phyloP scores from a whole-genome alignment of 2,888 invertebrate genomes.

The Aradus depressus region DNA sequence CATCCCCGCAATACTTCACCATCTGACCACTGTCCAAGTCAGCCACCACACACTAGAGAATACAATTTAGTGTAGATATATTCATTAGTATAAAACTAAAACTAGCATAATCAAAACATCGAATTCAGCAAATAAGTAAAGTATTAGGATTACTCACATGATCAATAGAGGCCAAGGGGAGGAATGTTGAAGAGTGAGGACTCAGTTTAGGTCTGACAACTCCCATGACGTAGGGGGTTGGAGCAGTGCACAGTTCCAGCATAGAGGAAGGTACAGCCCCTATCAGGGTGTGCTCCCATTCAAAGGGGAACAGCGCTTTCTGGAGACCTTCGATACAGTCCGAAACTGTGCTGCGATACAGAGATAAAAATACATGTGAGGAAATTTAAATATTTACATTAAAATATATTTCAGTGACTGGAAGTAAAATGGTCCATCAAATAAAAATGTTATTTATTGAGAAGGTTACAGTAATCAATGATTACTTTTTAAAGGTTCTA shows the following conservation, averaged over 20 bases:
- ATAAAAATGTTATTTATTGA: no score
- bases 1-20: slow-evolving; percentile 59
- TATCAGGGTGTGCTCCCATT: slow-evolving; percentile 74
- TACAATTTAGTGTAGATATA: slow-evolving; percentile 16
- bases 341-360: slow-evolving; percentile 58
- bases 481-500: no score
- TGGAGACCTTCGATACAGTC: slow-evolving; percentile 65
- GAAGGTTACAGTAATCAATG: no score
- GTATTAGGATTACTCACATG: slow-evolving; percentile 38
- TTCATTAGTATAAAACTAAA: background rate
- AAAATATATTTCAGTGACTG: no score
- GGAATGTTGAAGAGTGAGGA: slow-evolving; percentile 22
- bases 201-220: slow-evolving; percentile 41
- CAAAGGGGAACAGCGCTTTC: slow-evolving; percentile 65
- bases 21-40: slow-evolving; percentile 56
- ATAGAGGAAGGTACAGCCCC: slow-evolving; percentile 57
- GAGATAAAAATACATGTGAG: no score
- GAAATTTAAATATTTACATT: no score
- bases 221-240: slow-evolving; percentile 67
- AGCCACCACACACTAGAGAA: slow-evolving; percentile 56
- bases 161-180: slow-evolving; percentile 38
- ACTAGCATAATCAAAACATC: background rate
- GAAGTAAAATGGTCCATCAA: no score
- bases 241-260: slow-evolving; percentile 54
- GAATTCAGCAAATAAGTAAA: background rate